Evolutionary conservation across 2,113 vertebrate species (phyloP).

Genomic region (Ictidomys tridecemlineatus): DNA sequence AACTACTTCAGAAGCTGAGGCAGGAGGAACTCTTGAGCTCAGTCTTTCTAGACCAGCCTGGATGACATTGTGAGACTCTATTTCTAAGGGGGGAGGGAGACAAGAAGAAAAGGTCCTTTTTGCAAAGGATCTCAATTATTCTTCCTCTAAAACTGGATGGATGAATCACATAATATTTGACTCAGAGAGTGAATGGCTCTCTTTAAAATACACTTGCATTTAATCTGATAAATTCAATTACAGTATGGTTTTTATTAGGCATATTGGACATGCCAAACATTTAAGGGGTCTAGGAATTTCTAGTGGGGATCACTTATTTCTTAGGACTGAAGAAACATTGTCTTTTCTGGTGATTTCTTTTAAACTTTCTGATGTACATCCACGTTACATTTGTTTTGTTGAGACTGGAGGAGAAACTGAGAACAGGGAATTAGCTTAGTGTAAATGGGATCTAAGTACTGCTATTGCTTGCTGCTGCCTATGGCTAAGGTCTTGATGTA

Average conservation of each 20-base stretch:
- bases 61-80: not conserved
- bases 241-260: not conserved
- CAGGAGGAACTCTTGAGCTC: not conserved
- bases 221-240: not conserved
- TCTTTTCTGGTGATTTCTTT: not conserved
- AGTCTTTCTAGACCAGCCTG: not conserved
- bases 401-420: not conserved
- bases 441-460: not conserved
- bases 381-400: not conserved
- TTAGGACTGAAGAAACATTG: not conserved
- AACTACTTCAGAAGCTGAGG: not conserved
- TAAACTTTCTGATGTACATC: not conserved
- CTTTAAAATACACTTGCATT: not conserved
- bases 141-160: not conserved
- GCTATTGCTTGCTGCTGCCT: not conserved
- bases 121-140: slow-evolving; percentile 1
- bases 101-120: not conserved
- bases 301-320: not conserved
- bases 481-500: not conserved
- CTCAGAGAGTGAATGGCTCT: not conserved
- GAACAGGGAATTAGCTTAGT: too few relatives aligned
- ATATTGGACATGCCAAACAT: not conserved
- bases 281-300: not conserved
- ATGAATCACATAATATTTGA: not conserved
- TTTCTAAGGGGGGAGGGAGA: not conserved